Evolutionary conservation across 2,797 vertebrate species (phyloP).

Genomic region (Ara ararauna): DNA sequence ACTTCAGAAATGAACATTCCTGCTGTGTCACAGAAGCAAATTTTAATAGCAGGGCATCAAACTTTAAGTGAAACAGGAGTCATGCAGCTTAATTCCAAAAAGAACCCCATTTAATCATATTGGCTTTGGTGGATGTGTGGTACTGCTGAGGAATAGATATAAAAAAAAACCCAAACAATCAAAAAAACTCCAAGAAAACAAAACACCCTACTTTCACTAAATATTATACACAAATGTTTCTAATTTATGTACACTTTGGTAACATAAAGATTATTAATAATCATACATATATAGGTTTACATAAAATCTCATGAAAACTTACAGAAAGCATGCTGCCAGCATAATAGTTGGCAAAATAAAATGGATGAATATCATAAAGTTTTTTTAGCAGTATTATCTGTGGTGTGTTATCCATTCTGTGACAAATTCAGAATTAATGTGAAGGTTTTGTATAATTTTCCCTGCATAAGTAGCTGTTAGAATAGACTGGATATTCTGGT

Average conservation of each 20-base stretch:
- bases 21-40: background rate
- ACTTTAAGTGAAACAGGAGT: background rate
- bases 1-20: background rate
- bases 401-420: background rate
- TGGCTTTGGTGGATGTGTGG: background rate
- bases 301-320: background rate
- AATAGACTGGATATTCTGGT: background rate
- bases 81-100: background rate
- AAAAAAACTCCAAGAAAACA: background rate
- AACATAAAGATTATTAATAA: background rate
- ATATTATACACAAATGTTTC: background rate
- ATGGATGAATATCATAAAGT: background rate
- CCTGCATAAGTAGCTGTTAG: background rate
- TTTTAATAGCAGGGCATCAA: background rate
- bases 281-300: fast-evolving
- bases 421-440: background rate
- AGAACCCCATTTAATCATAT: fast-evolving
- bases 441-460: background rate
- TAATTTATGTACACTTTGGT: background rate
- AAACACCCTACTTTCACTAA: background rate
- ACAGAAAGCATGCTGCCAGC: background rate
- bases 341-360: background rate
- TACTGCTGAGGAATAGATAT: background rate
- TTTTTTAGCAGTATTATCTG: background rate
- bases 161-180: background rate